Conservation (phyloP, 2,797 vertebrate species). For the Neoniphon sammara region DNA sequence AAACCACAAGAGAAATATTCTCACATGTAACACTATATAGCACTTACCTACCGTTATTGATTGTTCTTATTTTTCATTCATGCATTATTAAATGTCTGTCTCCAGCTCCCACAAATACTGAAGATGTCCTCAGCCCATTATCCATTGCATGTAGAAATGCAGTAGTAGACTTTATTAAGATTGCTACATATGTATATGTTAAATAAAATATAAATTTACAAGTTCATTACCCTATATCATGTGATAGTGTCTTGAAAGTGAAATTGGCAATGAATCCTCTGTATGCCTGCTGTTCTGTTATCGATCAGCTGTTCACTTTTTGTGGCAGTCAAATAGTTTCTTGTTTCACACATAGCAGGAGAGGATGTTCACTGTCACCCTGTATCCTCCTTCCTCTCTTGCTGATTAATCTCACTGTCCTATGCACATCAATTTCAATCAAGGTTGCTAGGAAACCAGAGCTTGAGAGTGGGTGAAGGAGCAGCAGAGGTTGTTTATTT, state of each 20-base stretch:
- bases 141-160: slow-evolving; percentile 1
- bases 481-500: slow-evolving; percentile 57
- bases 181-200: slow-evolving; percentile 7
- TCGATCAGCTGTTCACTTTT: slow-evolving; percentile 21
- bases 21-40: slow-evolving; percentile 67
- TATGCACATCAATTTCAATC: slow-evolving; percentile 56
- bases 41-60: slow-evolving; percentile 72
- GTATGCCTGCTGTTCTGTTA: not conserved
- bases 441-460: slow-evolving; percentile 77
- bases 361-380: slow-evolving; percentile 58
- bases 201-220: not conserved
- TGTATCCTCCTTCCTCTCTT: slow-evolving; percentile 50
- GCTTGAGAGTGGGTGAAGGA: slow-evolving; percentile 55
- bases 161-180: slow-evolving; percentile 21
- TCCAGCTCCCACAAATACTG: slow-evolving; percentile 52
- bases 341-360: slow-evolving; percentile 40
- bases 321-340: slow-evolving; percentile 41
- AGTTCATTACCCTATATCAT: slow-evolving; percentile 9
- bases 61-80: slow-evolving; percentile 60
- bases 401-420: slow-evolving; percentile 68
- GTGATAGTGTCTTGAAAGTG: slow-evolving; percentile 7
- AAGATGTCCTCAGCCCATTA: not conserved
- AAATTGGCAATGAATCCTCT: not conserved
- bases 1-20: slow-evolving; percentile 88
- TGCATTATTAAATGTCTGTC: slow-evolving; percentile 76